Conservation (phyloP, 2,888 invertebrate species). For the Dicycla oo region DNA sequence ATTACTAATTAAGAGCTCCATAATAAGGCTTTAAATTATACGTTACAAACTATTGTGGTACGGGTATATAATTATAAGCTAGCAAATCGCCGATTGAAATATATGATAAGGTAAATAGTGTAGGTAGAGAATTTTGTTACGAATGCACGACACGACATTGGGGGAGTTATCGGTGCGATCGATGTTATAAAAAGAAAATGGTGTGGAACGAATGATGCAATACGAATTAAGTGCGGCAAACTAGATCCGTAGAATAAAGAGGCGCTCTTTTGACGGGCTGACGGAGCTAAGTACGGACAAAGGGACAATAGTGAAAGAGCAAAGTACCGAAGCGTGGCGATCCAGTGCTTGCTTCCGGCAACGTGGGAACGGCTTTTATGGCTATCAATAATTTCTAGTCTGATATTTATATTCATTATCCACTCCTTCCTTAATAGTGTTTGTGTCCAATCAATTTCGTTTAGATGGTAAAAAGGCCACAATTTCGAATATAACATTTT, state of each 20-base stretch:
- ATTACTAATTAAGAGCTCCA: constrained; percentile 69
- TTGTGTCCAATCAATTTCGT: constrained; percentile 38
- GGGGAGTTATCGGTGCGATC: constrained; percentile 74
- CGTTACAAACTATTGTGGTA: constrained; percentile 52
- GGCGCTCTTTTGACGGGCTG: constrained; percentile 82
- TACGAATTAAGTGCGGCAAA: constrained; percentile 85
- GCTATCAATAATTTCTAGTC: constrained; percentile 76
- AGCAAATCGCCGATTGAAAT: constrained; percentile 65
- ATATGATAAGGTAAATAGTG: constrained; percentile 69
- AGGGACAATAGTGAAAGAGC: constrained; percentile 86
- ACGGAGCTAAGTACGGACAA: constrained; percentile 83
- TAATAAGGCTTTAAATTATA: constrained; percentile 63
- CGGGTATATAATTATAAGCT: constrained; percentile 64
- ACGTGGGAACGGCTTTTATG: constrained; percentile 87
- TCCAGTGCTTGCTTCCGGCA: constrained; percentile 83
- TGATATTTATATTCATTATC: constrained; percentile 73
- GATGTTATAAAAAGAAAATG: constrained; percentile 78
- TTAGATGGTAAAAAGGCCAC: background rate
- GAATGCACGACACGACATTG: constrained; percentile 70
- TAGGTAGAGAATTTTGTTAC: constrained; percentile 65
- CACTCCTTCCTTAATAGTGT: constrained; percentile 33
- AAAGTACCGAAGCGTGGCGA: constrained; percentile 87
- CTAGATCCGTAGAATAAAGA: constrained; percentile 83
- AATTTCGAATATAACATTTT: background rate
- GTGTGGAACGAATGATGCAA: constrained; percentile 84